These are phyloP conservation scores for Acrobasis repandana DNA, from an alignment of 2,888 invertebrate genomes.

Conservation along the genomic window DNA sequence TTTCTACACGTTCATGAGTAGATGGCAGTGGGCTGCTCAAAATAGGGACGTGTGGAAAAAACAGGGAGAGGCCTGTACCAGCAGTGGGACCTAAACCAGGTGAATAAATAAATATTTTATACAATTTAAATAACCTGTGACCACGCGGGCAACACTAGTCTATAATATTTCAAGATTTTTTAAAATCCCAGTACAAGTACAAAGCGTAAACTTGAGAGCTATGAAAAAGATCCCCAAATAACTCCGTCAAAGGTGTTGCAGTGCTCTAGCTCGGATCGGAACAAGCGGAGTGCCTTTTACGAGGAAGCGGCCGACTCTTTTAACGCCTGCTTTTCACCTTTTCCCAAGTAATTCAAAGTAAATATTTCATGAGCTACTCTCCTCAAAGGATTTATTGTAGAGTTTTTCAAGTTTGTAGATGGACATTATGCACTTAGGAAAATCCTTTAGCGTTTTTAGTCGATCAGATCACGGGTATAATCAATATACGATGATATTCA, in stretches of 20 bases:
- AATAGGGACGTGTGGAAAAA: no score
- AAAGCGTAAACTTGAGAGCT: constrained; percentile 23
- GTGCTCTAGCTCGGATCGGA: constrained; percentile 46
- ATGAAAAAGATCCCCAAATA: constrained; percentile 62
- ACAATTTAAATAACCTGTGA: no score
- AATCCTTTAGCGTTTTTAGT: neutral
- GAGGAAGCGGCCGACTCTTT: constrained; percentile 50
- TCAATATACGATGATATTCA: no score
- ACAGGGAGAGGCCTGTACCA: neutral
- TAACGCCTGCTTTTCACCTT: constrained; percentile 42
- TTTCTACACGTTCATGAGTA: no score
- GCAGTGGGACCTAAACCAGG: neutral
- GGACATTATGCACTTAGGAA: neutral
- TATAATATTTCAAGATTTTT: neutral
- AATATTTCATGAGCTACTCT: constrained; percentile 12
- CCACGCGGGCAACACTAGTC: no score
- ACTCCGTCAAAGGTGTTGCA: constrained; percentile 58
- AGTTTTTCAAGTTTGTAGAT: neutral
- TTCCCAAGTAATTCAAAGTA: constrained; percentile 28
- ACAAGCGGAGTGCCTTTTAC: constrained; percentile 47
- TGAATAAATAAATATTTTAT: no score
- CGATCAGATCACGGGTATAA: no score
- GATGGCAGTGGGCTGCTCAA: no score
- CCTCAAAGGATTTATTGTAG: constrained; percentile 16
- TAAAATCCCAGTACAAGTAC: neutral